These are phyloP conservation scores for Callosobruchus maculatus DNA, from an alignment of 2,888 invertebrate species.

Conservation along the genomic window DNA sequence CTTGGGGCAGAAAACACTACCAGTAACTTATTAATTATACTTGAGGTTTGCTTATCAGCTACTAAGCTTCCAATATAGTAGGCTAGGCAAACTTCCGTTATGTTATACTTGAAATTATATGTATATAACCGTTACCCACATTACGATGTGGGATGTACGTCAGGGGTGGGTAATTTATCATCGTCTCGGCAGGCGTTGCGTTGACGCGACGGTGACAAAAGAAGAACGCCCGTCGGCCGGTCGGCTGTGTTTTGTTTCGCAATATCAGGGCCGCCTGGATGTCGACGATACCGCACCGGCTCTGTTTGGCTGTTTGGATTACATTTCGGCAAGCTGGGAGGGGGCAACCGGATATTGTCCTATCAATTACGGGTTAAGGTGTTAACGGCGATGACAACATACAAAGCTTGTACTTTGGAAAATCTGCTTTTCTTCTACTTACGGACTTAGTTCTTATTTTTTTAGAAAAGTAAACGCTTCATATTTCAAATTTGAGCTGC, in stretches of 20 bases:
- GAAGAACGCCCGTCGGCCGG: slow-evolving; percentile 36
- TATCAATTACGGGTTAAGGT: not conserved
- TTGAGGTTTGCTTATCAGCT: too few species aligned
- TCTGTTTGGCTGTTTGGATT: not conserved
- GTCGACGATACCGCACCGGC: slow-evolving; percentile 20
- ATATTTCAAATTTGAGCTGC: too few species aligned
- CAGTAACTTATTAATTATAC: too few species aligned
- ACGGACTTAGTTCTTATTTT: too few species aligned
- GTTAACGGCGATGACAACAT: not conserved
- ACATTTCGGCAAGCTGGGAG: not conserved
- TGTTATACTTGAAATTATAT: not conserved
- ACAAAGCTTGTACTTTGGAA: too few species aligned
- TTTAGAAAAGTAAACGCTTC: too few species aligned
- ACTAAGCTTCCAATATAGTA: too few species aligned
- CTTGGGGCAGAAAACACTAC: too few species aligned
- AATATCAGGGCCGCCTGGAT: slow-evolving; percentile 35
- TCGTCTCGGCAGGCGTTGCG: slow-evolving; percentile 43
- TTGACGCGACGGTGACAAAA: slow-evolving; percentile 35
- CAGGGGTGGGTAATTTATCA: slow-evolving; percentile 49
- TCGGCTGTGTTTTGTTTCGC: slow-evolving; percentile 43
- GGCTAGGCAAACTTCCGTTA: too few species aligned
- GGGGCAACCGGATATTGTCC: not conserved
- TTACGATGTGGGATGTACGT: not conserved
- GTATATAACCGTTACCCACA: not conserved
- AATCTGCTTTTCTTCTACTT: too few species aligned